Base-by-base conservation (phyloP, 2,888 invertebrate species). In the Neoascia interrupta region DNA sequence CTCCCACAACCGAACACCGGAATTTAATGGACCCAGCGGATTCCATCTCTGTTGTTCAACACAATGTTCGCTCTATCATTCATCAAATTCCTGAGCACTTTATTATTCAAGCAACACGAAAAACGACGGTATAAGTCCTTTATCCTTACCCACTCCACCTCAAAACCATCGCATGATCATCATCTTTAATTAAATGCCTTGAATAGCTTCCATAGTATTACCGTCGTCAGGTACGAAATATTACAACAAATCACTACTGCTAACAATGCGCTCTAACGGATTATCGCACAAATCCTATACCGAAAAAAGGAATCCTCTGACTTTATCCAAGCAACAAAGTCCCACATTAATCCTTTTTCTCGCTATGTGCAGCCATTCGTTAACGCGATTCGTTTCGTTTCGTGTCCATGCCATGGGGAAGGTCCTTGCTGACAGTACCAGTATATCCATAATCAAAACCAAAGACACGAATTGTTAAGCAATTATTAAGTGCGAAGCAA, bases 391-490 rank as follows among this genome's bases (percentile, higher is more conserved):
- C 8, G n/a, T 31, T n/a, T n/a, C n/a, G n/a, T n/a, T n/a, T n/a
- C n/a, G n/a, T n/a, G n/a, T n/a, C n/a, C n/a, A n/a, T n/a, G n/a
- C n/a, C n/a, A n/a, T n/a, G n/a, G n/a, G n/a, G n/a, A n/a, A n/a
- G n/a, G n/a, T n/a, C n/a, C n/a, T n/a, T n/a, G n/a, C n/a, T n/a
- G n/a, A n/a, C n/a, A n/a, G n/a, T n/a, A n/a, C 31, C 31, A 31
- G 3, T 31, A n/a, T n/a, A n/a, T 31, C 31, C 31, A 53, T 37
- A 53, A 39, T 64, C 58, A 34, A 5, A 58, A 58, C 31, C 69
- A 45, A 69, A 51, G 45, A 51, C 47, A 70, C 70, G 76, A 76
- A 76, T 76, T 76, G 76, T 70, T 51, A 64, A 70, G 76, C 76
- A 76, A 76, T 76, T 75, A 75, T 69, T 45, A 60, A 64, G 64